phyloP scores from a whole-genome alignment of 2,113 vertebrate species.

The Melanerpes aurifrons region DNA sequence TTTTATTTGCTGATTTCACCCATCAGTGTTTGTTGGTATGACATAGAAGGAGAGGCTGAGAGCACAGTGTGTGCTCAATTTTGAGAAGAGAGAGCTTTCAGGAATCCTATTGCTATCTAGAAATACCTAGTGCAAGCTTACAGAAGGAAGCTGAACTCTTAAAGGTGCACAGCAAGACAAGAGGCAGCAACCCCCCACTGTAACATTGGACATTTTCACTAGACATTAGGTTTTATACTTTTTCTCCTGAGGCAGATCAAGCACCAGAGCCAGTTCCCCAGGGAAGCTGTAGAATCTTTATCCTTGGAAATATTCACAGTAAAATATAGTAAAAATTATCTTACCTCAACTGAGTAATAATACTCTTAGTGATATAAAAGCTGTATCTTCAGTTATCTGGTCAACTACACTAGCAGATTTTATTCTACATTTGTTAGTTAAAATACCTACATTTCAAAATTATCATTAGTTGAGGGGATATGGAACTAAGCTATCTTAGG shows the following conservation, averaged over 20 bases:
- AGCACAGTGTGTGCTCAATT: background rate
- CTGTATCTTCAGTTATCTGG: background rate
- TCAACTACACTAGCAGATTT: background rate
- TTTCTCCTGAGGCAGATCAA: background rate
- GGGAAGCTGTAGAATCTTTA: background rate
- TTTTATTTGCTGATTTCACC: background rate
- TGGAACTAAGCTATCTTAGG: background rate
- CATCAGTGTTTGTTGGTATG: background rate
- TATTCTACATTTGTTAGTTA: background rate
- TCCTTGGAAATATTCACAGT: background rate
- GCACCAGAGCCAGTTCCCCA: background rate
- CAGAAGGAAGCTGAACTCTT: background rate
- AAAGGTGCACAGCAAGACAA: background rate
- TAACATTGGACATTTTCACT: background rate
- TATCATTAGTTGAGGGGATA: background rate
- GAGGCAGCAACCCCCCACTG: background rate
- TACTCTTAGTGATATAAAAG: background rate
- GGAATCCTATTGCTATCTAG: background rate
- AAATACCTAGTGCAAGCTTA: background rate
- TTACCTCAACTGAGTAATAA: background rate
- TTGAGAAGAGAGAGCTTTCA: background rate
- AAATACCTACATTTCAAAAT: background rate
- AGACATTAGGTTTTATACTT: accelerated
- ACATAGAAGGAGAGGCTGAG: background rate
- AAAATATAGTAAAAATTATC: background rate